Conservation (phyloP, 2,888 invertebrate species). For the Acrocyrtus sp. region DNA sequence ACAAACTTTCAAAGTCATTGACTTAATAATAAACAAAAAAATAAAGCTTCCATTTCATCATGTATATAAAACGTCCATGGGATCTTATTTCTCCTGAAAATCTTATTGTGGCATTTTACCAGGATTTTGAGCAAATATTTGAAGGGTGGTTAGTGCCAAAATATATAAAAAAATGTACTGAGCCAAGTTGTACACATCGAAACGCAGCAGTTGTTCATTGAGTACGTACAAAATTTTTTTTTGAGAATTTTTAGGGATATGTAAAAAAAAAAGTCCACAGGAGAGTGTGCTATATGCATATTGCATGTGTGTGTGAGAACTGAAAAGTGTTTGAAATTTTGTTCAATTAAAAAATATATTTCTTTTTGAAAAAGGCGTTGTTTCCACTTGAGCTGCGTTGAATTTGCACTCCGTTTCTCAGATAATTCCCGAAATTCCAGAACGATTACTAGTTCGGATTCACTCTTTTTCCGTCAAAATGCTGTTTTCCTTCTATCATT, state of each 20-base stretch:
- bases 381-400: too few species aligned
- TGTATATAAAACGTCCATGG: neutral
- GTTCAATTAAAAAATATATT: too few species aligned
- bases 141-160: slow-evolving; percentile 50
- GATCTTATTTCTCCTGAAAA: slow-evolving; percentile 12
- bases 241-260: too few species aligned
- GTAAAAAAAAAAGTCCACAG: too few species aligned
- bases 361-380: too few species aligned
- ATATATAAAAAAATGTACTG: slow-evolving; percentile 28
- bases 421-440: slow-evolving; percentile 42
- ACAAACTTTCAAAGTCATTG: slow-evolving; percentile 24
- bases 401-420: neutral
- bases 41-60: neutral
- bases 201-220: too few species aligned
- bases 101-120: slow-evolving; percentile 51
- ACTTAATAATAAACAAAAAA: slow-evolving; percentile 30
- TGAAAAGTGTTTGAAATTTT: too few species aligned
- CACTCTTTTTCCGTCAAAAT: neutral
- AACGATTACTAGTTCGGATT: slow-evolving; percentile 30
- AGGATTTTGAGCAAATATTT: slow-evolving; percentile 48
- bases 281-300: too few species aligned
- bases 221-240: too few species aligned
- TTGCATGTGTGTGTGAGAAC: too few species aligned
- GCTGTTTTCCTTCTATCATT: slow-evolving; percentile 10
- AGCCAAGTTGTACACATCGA: slow-evolving; percentile 40